A percentile compares a stretch with the other conserved stretches of the same genome.
These are phyloP conservation scores for Hycleus phaleratus DNA, from an alignment of 1,140 invertebrate species.

Conservation along the genomic window DNA sequence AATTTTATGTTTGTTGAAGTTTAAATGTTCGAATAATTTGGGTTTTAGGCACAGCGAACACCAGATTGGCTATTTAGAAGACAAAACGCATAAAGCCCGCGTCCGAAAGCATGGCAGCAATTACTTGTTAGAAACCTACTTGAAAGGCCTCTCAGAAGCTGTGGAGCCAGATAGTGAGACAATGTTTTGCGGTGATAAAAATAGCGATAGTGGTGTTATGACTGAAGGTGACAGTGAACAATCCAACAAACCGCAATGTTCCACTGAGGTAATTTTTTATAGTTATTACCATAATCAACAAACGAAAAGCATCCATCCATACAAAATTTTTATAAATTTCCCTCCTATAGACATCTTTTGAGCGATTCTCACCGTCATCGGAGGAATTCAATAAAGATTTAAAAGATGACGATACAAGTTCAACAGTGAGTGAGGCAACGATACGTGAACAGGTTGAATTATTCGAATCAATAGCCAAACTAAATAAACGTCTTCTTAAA, in stretches of 20 bases:
- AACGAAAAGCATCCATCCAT: too few relatives aligned
- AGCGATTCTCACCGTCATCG: slow-evolving; percentile 47
- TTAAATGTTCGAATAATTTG: slow-evolving; percentile 28
- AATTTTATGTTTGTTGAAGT: background rate
- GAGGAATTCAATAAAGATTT: slow-evolving; percentile 46
- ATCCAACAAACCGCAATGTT: slow-evolving; percentile 29
- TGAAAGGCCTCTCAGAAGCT: slow-evolving; percentile 49
- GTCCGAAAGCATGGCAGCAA: slow-evolving; percentile 70
- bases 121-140: slow-evolving; percentile 72
- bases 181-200: slow-evolving; percentile 36
- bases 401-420: slow-evolving; percentile 42
- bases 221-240: slow-evolving; percentile 41
- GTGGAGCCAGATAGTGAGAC: slow-evolving; percentile 40
- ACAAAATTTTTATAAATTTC: slow-evolving; percentile 15
- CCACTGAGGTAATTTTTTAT: slow-evolving; percentile 28
- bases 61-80: slow-evolving; percentile 67
- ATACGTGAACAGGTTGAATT: slow-evolving; percentile 54
- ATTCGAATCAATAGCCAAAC: slow-evolving; percentile 59
- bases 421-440: slow-evolving; percentile 33
- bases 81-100: slow-evolving; percentile 60
- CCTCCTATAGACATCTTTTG: slow-evolving; percentile 43
- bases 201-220: slow-evolving; percentile 52
- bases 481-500: slow-evolving; percentile 62
- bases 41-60: slow-evolving; percentile 62
- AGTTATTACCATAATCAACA: background rate